phyloP scores from a whole-genome alignment of 2,888 invertebrate species.

The Drosophila mimica region DNA sequence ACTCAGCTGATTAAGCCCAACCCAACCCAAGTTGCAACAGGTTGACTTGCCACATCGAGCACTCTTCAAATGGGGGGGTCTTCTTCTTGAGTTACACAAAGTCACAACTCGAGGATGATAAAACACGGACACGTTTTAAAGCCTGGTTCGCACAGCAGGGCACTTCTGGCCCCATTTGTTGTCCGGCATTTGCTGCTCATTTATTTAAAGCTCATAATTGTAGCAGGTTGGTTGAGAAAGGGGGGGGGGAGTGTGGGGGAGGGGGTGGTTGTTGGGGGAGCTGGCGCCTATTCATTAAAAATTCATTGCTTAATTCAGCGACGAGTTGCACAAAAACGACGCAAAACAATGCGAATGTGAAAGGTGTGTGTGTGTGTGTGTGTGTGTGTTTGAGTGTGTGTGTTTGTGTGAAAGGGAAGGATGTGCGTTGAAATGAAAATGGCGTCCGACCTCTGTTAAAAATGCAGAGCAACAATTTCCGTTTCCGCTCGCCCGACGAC shows the following conservation, averaged over 20 bases:
- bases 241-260: too few species aligned
- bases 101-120: slow-evolving; percentile 19
- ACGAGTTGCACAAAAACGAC: slow-evolving; percentile 4
- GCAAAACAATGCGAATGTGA: slow-evolving; percentile 4
- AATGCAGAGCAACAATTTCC: slow-evolving; percentile 80
- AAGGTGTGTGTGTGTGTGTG: neutral
- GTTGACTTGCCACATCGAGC: neutral
- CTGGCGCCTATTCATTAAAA: slow-evolving; percentile 55
- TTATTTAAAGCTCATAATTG: slow-evolving; percentile 36
- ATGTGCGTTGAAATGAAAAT: slow-evolving; percentile 44
- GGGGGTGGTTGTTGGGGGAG: too few species aligned
- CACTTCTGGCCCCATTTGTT: slow-evolving; percentile 4
- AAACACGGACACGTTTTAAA: slow-evolving; percentile 40
- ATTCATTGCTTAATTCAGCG: slow-evolving; percentile 66
- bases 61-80: slow-evolving; percentile 23
- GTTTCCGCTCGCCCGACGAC: slow-evolving; percentile 66
- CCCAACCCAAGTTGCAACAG: slow-evolving; percentile 17
- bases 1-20: slow-evolving; percentile 50
- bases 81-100: slow-evolving; percentile 31
- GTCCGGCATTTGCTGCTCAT: slow-evolving; percentile 18
- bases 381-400: neutral
- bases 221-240: neutral
- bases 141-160: neutral
- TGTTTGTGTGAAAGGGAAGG: neutral
- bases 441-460: slow-evolving; percentile 72